Evolutionary conservation across 2,888 invertebrate genomes (phyloP).

Genomic region (Junonia oenone): DNA sequence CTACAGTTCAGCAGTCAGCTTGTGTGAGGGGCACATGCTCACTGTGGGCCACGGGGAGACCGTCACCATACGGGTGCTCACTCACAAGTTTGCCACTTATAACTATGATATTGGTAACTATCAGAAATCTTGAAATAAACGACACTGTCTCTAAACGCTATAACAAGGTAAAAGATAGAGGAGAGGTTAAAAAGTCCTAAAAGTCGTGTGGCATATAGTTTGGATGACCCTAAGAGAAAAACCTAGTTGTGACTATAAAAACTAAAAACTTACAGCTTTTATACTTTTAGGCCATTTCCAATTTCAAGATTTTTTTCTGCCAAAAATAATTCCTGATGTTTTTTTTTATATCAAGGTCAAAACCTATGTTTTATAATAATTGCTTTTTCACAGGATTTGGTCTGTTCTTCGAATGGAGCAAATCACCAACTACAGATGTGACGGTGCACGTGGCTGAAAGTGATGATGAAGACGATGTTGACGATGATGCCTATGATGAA

Average conservation of each 20-base stretch:
- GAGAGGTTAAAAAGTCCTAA: no score
- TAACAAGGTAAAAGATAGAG: no score
- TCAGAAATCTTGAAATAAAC: no score
- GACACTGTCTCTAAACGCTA: no score
- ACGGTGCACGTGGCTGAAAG: slow-evolving; percentile 98
- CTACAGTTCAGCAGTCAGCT: no score
- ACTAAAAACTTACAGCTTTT: no score
- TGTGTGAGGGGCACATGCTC: slow-evolving; percentile 91
- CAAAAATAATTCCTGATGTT: no score
- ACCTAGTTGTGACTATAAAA: no score
- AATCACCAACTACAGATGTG: slow-evolving; percentile 90
- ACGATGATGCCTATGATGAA: slow-evolving; percentile 83
- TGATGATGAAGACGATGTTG: slow-evolving; percentile 91
- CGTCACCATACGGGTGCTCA: slow-evolving; percentile 97
- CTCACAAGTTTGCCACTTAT: slow-evolving; percentile 99
- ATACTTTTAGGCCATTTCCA: no score
- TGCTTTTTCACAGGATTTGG: slow-evolving; percentile 86
- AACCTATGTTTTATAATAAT: not conserved
- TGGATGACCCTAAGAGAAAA: no score
- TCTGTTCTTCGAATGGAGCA: slow-evolving; percentile 98
- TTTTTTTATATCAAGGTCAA: not conserved
- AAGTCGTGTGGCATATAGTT: no score
- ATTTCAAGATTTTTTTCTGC: no score
- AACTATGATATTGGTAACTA: slow-evolving; percentile 92
- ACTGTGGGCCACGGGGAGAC: slow-evolving; percentile 98